Percentiles rank a stretch among this genome's conserved stretches.
phyloP scores from a whole-genome alignment of 2,797 vertebrate genomes.

The Helicolenus hilgendorfi region DNA sequence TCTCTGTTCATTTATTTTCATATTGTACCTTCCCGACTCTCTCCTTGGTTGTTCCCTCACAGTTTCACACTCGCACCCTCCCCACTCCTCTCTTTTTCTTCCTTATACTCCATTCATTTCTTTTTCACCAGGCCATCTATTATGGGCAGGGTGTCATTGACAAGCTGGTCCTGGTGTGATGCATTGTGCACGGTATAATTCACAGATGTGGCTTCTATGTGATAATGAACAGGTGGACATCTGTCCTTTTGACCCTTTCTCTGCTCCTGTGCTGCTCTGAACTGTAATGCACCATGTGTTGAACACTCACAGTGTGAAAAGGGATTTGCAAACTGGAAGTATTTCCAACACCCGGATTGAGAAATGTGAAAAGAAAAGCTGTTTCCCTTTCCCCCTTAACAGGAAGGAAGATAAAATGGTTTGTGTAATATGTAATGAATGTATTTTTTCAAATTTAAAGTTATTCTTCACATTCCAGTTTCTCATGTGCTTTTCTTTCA shows the following conservation, averaged over 20 bases:
- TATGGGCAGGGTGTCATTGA: slow-evolving; percentile 32
- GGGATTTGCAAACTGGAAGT: not conserved
- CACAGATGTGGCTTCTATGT: slow-evolving; percentile 38
- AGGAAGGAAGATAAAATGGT: not conserved
- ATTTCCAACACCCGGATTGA: not conserved
- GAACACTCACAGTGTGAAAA: slow-evolving; percentile 4
- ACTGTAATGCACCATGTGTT: slow-evolving; percentile 44
- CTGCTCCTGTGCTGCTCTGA: slow-evolving; percentile 13
- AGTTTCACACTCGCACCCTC: not conserved
- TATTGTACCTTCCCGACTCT: slow-evolving; percentile 16
- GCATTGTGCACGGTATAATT: slow-evolving; percentile 55
- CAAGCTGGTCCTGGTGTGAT: slow-evolving; percentile 28
- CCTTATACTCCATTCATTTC: slow-evolving; percentile 23
- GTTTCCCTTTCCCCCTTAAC: not conserved
- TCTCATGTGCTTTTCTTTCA: slow-evolving; percentile 14
- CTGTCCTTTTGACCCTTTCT: slow-evolving; percentile 25
- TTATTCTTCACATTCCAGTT: not conserved
- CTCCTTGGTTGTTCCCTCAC: slow-evolving; percentile 5
- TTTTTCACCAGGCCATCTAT: slow-evolving; percentile 39
- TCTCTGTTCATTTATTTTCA: slow-evolving; percentile 41
- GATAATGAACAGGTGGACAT: slow-evolving; percentile 54
- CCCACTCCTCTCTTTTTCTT: not conserved
- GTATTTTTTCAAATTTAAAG: not conserved
- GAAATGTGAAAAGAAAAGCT: not conserved
- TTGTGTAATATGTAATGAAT: not conserved